These are phyloP conservation scores for Aphaenogaster ashmeadi DNA, from an alignment of 1,140 invertebrate species.

Conservation along the genomic window DNA sequence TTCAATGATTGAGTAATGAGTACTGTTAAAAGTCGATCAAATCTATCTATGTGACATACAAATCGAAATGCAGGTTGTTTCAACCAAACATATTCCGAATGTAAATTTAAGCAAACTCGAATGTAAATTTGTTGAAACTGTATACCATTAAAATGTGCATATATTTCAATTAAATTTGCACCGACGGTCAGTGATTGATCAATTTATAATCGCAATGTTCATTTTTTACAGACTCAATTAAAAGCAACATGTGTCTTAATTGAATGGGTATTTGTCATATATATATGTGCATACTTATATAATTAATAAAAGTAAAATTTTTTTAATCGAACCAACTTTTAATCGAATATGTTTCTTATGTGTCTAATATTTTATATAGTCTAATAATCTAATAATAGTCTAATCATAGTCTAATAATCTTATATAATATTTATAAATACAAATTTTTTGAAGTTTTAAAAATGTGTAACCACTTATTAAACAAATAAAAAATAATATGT, in stretches of 20 bases:
- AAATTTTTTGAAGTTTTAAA: neutral
- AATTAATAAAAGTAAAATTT: neutral
- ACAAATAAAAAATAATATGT: neutral
- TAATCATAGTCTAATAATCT: no score
- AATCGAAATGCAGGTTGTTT: conserved; percentile 39
- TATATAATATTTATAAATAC: neutral
- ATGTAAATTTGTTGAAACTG: conserved; percentile 58
- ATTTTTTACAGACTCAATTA: conserved; percentile 10
- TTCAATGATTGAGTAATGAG: conserved; percentile 36
- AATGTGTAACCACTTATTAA: neutral
- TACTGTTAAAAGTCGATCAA: conserved; percentile 55
- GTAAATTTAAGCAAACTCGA: conserved; percentile 52
- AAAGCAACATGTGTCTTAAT: conserved; percentile 36
- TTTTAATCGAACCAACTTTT: neutral
- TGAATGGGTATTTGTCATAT: conserved; percentile 19
- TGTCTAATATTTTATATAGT: neutral
- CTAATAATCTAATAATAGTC: no score
- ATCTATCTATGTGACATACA: conserved; percentile 27
- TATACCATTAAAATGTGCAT: conserved; percentile 55
- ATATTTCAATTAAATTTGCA: conserved; percentile 58
- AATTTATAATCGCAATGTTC: conserved; percentile 48
- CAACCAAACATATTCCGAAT: conserved; percentile 37
- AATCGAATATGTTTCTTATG: neutral
- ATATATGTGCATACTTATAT: neutral
- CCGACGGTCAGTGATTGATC: conserved; percentile 30